These are phyloP conservation scores for Pseudomyrmex gracilis DNA, from an alignment of 1,140 invertebrate genomes.

Conservation along the genomic window DNA sequence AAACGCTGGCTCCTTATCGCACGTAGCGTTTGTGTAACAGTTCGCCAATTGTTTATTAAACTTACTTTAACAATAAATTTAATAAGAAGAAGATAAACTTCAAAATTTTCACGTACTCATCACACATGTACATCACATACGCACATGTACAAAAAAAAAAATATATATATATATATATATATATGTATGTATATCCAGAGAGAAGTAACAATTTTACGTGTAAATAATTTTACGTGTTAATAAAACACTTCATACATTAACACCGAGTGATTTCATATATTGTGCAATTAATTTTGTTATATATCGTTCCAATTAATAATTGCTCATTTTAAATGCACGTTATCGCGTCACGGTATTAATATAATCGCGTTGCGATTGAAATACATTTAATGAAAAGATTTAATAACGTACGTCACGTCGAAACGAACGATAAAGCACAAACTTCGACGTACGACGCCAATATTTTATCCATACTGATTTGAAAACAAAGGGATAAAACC, in stretches of 20 bases:
- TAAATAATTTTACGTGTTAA: constrained; percentile 6
- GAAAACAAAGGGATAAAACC: constrained; percentile 61
- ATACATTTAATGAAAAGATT: constrained; percentile 53
- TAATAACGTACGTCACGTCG: constrained; percentile 29
- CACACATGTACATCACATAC: too few species aligned
- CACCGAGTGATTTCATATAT: constrained; percentile 16
- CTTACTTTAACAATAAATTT: too few species aligned
- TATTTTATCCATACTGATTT: constrained; percentile 58
- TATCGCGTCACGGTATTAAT: constrained; percentile 18
- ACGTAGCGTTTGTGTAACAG: too few species aligned
- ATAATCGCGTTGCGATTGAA: constrained; percentile 17
- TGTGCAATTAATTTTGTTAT: constrained; percentile 26
- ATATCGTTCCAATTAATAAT: constrained; percentile 25
- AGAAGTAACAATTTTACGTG: constrained; percentile 2
- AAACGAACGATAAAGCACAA: constrained; percentile 41
- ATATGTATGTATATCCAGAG: neutral
- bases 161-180: too few species aligned
- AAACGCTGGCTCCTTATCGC: too few species aligned
- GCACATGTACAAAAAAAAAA: too few species aligned
- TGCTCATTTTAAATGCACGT: constrained; percentile 24
- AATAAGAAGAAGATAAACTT: too few species aligned
- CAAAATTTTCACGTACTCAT: too few species aligned
- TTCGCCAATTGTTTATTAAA: too few species aligned
- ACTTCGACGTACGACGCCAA: constrained; percentile 23
- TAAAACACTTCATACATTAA: constrained; percentile 35